phyloP scores from a whole-genome alignment of 1,140 invertebrate species.

The Trichogramma pretiosum region DNA sequence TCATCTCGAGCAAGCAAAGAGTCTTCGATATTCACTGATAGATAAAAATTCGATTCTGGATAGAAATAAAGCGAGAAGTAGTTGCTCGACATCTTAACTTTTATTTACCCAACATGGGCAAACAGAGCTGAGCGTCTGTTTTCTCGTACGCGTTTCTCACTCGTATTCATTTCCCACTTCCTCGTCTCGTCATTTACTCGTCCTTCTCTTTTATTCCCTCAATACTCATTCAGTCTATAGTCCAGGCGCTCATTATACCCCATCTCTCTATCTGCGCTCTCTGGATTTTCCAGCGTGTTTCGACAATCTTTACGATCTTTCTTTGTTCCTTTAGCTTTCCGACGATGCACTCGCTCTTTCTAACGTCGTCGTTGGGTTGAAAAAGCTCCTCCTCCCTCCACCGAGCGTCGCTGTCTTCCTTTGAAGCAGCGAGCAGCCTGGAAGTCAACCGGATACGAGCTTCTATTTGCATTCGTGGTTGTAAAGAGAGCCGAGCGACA shows the following conservation, averaged over 20 bases:
- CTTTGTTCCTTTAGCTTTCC: constrained; percentile 14
- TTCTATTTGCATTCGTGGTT: constrained; percentile 37
- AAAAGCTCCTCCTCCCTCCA: too few relatives aligned
- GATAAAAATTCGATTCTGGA: constrained; percentile 2
- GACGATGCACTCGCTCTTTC: neutral
- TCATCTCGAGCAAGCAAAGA: too few relatives aligned
- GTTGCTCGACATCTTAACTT: neutral
- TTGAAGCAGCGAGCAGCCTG: constrained; percentile 15
- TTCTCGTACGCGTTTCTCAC: constrained; percentile 2
- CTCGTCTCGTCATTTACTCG: constrained; percentile 5
- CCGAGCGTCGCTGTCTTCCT: constrained; percentile 7
- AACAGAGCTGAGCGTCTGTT: too few relatives aligned
- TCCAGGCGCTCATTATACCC: too few relatives aligned
- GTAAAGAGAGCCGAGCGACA: constrained; percentile 36
- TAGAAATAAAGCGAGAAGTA: neutral
- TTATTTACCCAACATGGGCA: constrained; percentile 4
- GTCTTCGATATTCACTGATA: too few relatives aligned
- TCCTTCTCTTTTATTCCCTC: constrained; percentile 1
- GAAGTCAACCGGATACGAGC: constrained; percentile 33
- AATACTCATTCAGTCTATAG: constrained; percentile 6
- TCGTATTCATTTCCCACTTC: constrained; percentile 6
- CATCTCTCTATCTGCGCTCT: constrained; percentile 2
- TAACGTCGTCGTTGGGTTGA: too few relatives aligned
- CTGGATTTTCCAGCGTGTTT: constrained; percentile 6
- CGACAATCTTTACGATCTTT: constrained; percentile 10